Percentiles rank a stretch among this genome's conserved stretches.
phyloP scores from a whole-genome alignment of 2,113 vertebrate genomes.

The Serilophus lunatus region DNA sequence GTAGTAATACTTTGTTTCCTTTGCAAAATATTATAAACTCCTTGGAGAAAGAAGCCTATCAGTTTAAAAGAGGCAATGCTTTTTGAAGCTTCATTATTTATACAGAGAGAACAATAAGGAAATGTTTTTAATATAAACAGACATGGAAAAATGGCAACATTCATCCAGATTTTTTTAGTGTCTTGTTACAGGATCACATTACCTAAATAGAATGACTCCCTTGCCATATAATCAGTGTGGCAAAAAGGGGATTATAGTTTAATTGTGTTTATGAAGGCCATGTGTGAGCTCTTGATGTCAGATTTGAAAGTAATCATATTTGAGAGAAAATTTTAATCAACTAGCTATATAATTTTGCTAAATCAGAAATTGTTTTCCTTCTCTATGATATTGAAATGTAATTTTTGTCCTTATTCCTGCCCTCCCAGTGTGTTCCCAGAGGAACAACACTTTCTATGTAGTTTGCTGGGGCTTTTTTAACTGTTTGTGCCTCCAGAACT shows the following conservation, averaged over 20 bases:
- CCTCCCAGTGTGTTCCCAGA: not conserved
- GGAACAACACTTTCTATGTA: not conserved
- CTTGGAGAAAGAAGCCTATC: not conserved
- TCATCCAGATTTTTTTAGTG: slow-evolving; percentile 2
- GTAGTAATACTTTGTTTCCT: not conserved
- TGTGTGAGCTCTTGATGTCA: slow-evolving; percentile 38
- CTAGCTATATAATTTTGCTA: not conserved
- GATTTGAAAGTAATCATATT: slow-evolving; percentile 18
- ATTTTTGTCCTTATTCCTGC: not conserved
- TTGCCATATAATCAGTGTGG: slow-evolving; percentile 20
- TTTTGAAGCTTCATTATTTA: not conserved
- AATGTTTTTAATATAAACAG: slow-evolving; percentile 52
- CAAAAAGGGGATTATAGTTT: slow-evolving; percentile 42
- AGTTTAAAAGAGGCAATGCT: slow-evolving; percentile 7
- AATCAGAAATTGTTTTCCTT: not conserved
- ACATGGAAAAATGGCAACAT: slow-evolving; percentile 32
- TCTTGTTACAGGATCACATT: slow-evolving; percentile 53
- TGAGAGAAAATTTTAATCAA: slow-evolving; percentile 33
- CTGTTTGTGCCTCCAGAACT: not conserved
- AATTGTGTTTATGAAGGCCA: slow-evolving; percentile 43
- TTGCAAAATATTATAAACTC: not conserved
- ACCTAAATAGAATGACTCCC: slow-evolving; percentile 38
- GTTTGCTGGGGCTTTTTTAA: not conserved
- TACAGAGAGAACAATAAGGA: slow-evolving; percentile 31
- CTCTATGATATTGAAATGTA: not conserved